These are phyloP conservation scores for Eupeodes luniger DNA, from an alignment of 2,888 invertebrate genomes.

Conservation along the genomic window DNA sequence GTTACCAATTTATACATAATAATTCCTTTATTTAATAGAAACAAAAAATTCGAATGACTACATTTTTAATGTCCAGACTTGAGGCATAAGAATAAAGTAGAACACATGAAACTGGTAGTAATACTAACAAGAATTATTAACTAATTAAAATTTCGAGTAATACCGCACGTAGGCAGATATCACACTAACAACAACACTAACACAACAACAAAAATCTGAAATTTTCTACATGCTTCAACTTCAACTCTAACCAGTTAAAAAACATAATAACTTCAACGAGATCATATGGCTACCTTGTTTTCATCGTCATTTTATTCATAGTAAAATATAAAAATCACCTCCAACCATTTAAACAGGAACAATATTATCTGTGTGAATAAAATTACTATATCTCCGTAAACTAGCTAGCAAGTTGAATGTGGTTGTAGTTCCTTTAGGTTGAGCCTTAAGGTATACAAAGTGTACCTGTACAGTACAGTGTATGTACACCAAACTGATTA, in stretches of 20 bases:
- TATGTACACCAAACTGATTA: slow-evolving; percentile 5
- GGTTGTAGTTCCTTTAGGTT: neutral
- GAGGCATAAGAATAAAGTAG: slow-evolving; percentile 3
- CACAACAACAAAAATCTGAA: neutral
- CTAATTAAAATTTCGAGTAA: slow-evolving; percentile 27
- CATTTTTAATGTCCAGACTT: neutral
- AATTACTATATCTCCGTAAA: neutral
- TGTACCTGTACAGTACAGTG: no score
- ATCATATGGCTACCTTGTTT: neutral
- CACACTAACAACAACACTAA: neutral
- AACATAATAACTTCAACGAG: neutral
- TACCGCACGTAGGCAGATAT: slow-evolving; percentile 57
- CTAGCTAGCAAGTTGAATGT: no score
- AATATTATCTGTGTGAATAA: neutral
- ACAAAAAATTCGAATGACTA: neutral
- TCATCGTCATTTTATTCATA: neutral
- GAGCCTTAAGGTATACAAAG: slow-evolving; percentile 16
- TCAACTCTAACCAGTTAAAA: no score
- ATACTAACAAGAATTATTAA: no score
- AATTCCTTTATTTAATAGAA: no score
- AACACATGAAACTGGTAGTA: neutral
- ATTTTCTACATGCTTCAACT: neutral
- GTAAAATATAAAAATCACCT: neutral
- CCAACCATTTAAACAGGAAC: slow-evolving; percentile 10
- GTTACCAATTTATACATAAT: no score